Evolutionary conservation across 2,113 vertebrate genomes (phyloP).

Genomic region (Nannospalax galili): DNA sequence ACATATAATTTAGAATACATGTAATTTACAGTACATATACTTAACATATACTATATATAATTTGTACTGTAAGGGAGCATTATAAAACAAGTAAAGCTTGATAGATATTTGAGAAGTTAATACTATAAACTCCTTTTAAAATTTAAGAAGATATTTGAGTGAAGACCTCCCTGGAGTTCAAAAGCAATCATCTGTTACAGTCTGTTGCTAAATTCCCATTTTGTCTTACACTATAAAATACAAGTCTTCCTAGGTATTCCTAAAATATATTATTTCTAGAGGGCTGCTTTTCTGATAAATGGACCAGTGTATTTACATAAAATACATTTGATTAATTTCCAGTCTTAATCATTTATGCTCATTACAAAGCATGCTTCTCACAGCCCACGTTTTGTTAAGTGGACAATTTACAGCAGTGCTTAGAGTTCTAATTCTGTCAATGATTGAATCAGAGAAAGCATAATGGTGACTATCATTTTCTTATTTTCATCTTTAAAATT

Average conservation of each 20-base stretch:
- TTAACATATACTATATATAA: neutral
- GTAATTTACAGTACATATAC: neutral
- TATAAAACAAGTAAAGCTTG: neutral
- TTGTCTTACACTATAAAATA: neutral
- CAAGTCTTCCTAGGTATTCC: neutral
- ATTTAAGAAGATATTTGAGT: neutral
- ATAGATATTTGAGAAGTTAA: constrained; percentile 16
- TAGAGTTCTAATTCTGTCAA: neutral
- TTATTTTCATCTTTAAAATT: neutral
- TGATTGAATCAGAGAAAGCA: neutral
- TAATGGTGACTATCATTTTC: neutral
- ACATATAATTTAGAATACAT: neutral
- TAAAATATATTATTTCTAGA: constrained; percentile 39
- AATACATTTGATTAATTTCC: constrained; percentile 14
- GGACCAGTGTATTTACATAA: neutral
- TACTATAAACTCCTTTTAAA: neutral
- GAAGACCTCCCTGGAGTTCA: neutral
- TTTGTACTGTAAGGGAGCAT: neutral
- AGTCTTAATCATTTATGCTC: neutral
- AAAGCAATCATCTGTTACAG: constrained; percentile 4
- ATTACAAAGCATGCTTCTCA: neutral
- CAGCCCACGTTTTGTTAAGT: neutral
- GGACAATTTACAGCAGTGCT: neutral
- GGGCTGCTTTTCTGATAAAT: neutral
- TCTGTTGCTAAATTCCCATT: neutral